A percentile compares a stretch with the other conserved stretches of the same genome.
Evolutionary conservation across 2,113 vertebrate genomes (phyloP).

Genomic region (Sigmodon hispidus): DNA sequence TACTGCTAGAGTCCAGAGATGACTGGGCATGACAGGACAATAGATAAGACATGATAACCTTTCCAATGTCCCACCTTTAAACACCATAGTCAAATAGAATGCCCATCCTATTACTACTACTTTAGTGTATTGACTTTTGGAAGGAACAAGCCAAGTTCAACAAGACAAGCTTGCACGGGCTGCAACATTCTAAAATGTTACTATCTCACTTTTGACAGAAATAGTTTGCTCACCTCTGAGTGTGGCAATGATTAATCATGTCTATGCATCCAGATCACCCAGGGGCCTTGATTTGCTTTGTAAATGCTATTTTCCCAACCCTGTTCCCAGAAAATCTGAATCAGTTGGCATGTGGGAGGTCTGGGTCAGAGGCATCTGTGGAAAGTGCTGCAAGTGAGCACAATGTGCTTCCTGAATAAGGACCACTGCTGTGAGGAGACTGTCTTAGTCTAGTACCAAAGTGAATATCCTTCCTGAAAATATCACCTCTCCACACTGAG

Average conservation of each 20-base stretch:
- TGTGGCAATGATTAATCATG: background rate
- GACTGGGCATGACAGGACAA: too few relatives aligned
- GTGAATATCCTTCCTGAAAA: background rate
- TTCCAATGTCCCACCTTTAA: background rate
- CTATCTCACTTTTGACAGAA: background rate
- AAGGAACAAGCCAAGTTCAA: background rate
- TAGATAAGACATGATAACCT: background rate
- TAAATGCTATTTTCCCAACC: background rate
- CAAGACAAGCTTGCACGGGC: background rate
- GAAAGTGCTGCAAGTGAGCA: background rate
- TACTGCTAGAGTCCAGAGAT: background rate
- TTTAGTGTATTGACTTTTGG: background rate
- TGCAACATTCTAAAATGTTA: background rate
- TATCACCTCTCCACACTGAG: background rate
- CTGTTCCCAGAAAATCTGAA: background rate
- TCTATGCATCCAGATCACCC: background rate
- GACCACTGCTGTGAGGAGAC: accelerated
- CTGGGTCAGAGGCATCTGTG: background rate
- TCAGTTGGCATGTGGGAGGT: background rate
- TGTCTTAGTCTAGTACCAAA: background rate
- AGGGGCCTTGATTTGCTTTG: background rate
- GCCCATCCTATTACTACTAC: too few relatives aligned
- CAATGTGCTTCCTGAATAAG: background rate
- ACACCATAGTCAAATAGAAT: background rate
- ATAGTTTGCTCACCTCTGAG: background rate